These are phyloP conservation scores for Leptinotarsa tumamoca DNA, from an alignment of 2,888 invertebrate genomes.

Conservation along the genomic window DNA sequence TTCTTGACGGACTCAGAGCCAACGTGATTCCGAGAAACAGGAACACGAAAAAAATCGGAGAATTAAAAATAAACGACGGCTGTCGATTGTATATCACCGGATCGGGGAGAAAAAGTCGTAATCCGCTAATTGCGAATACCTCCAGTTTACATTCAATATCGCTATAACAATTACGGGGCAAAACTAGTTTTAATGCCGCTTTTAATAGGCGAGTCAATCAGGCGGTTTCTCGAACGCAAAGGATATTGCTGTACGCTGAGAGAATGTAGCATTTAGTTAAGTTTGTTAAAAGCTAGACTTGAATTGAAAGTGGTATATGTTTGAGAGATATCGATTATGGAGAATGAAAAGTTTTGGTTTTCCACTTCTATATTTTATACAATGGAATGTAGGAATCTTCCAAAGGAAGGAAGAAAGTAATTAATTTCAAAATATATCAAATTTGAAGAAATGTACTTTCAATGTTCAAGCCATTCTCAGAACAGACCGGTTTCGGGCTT, in stretches of 20 bases:
- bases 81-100: conserved; percentile 20
- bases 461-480: too few species aligned
- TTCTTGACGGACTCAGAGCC: conserved; percentile 6
- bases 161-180: conserved; percentile 25
- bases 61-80: conserved; percentile 20
- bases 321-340: too few species aligned
- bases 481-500: too few species aligned
- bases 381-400: too few species aligned
- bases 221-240: conserved; percentile 14
- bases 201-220: conserved; percentile 30
- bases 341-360: too few species aligned
- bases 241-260: conserved; percentile 3
- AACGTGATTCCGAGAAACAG: conserved; percentile 17
- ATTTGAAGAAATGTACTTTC: too few species aligned
- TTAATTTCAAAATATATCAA: too few species aligned
- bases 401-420: too few species aligned
- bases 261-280: neutral
- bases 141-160: conserved; percentile 27
- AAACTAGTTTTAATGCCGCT: conserved; percentile 27
- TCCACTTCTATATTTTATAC: too few species aligned
- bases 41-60: conserved; percentile 18
- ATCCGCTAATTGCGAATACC: conserved; percentile 28
- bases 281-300: too few species aligned
- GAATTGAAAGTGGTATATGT: too few species aligned
- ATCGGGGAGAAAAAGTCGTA: conserved; percentile 19